Evolutionary conservation across 2,888 invertebrate genomes (phyloP), one percentile per base, ranked within the genome.

Genomic region (Drosophila anomelani): DNA sequence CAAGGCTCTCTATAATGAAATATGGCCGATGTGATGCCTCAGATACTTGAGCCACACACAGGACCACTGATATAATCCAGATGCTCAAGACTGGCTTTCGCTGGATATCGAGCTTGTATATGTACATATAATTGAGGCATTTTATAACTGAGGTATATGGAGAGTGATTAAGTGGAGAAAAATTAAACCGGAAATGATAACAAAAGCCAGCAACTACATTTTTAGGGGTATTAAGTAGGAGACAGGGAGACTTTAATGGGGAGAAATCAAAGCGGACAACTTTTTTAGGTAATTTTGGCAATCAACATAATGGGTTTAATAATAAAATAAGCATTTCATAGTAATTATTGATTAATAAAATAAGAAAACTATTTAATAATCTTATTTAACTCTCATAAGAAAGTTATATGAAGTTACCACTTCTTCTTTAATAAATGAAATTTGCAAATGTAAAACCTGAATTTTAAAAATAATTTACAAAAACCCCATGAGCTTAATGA

Each of bases 1-100:
- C 58, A 54, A 63, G 56, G 64, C 75, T 60, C 63, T 62, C 72
- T 44, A 49, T 75, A 69, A 64, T 81, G 81, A 79, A 75, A 74
- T 66, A 81, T 78, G 64, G 58, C 23, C 32, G 44, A 57, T 54
- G 60, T 68, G 70, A 49, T 47, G 61, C 23, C 1, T 36, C 29
- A 29, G 43, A 43, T 41, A 43, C 32, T 26, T 32, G 20, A 26
- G 56, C 41, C 41, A 26, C 26, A 41, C 34, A 34, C 15, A 55
- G 20, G 29, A 43, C 17, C 62, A 12, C n/a, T 13, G 64, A 64
- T 51, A 54, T 55, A 32, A 60, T 56, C 61, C 44, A 44, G 34
- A 69, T 55, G 54, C 56, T 51, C 51, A 39, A 17, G 54, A 55
- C 54, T 51, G 57, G 34, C 53, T 58, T 51, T 15, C 9, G 10